Conservation (phyloP, 2,113 vertebrate species). For the Panurus biarmicus region DNA sequence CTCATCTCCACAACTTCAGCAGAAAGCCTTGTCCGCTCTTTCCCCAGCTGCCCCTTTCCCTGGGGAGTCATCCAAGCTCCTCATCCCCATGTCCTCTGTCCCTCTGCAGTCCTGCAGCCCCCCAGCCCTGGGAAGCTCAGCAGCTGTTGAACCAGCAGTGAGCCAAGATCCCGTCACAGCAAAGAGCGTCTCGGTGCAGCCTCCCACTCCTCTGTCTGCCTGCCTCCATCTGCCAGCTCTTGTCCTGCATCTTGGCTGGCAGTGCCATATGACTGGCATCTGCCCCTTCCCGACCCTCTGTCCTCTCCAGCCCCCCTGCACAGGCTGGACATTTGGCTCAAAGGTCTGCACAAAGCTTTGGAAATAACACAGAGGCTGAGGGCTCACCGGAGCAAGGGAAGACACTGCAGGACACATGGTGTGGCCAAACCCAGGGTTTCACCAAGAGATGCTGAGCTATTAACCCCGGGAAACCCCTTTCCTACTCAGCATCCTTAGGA, state of each 20-base stretch:
- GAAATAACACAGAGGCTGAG: not conserved
- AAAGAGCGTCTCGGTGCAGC: accelerated
- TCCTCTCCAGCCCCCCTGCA: not conserved
- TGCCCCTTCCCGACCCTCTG: not conserved
- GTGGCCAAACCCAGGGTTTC: not conserved
- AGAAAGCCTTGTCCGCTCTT: not conserved
- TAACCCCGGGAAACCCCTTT: not conserved
- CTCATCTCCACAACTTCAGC: not conserved
- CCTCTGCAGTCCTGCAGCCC: not conserved
- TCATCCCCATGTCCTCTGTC: not conserved
- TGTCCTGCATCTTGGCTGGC: not conserved
- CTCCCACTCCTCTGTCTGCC: not conserved
- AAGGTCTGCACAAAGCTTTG: not conserved
- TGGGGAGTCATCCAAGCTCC: not conserved
- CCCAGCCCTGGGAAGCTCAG: not conserved
- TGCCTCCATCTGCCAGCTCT: not conserved
- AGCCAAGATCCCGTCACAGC: constrained; percentile 20
- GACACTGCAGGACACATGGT: accelerated
- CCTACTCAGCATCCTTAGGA: not conserved
- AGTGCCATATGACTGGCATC: accelerated
- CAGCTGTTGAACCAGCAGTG: not conserved
- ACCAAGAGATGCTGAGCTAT: not conserved
- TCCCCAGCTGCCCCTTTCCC: not conserved
- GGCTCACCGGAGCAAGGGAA: not conserved
- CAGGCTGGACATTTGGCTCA: not conserved